These are phyloP conservation scores for Magallana angulata DNA, from an alignment of 1,140 invertebrate species.

Conservation along the genomic window DNA sequence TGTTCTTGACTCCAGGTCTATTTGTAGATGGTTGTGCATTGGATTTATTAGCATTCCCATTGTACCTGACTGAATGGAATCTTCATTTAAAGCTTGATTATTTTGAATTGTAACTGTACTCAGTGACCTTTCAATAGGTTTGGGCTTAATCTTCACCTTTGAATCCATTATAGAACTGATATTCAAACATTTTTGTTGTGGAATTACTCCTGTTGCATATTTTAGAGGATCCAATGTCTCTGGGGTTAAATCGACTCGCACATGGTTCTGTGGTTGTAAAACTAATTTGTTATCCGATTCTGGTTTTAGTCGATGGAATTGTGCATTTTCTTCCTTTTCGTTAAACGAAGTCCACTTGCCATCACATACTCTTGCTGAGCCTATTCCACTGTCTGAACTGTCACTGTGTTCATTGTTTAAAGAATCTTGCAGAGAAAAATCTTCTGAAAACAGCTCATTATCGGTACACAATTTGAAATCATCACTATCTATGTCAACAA, in stretches of 20 bases:
- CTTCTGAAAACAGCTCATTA: neutral
- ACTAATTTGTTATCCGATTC: too few relatives aligned
- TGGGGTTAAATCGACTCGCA: too few relatives aligned
- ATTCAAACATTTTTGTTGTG: neutral
- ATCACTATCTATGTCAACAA: neutral
- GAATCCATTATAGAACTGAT: constrained; percentile 24
- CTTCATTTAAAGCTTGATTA: neutral
- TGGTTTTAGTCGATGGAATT: too few relatives aligned
- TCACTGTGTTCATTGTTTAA: neutral
- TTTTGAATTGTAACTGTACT: neutral
- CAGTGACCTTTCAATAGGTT: neutral
- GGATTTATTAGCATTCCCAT: neutral
- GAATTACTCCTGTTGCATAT: neutral
- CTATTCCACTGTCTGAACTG: constrained; percentile 25
- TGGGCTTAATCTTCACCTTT: constrained; percentile 15
- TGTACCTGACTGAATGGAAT: neutral
- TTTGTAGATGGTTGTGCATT: neutral
- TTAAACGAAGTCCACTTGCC: neutral
- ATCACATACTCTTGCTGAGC: neutral
- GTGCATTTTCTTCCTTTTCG: neutral
- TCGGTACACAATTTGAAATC: neutral
- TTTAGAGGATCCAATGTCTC: too few relatives aligned
- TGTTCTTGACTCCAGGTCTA: neutral
- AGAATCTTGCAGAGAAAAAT: neutral
- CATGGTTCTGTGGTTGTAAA: too few relatives aligned